A percentile compares a stretch with the other conserved stretches of the same genome.
These are phyloP conservation scores for Uria lomvia DNA, from an alignment of 2,113 vertebrate species.

Conservation along the genomic window DNA sequence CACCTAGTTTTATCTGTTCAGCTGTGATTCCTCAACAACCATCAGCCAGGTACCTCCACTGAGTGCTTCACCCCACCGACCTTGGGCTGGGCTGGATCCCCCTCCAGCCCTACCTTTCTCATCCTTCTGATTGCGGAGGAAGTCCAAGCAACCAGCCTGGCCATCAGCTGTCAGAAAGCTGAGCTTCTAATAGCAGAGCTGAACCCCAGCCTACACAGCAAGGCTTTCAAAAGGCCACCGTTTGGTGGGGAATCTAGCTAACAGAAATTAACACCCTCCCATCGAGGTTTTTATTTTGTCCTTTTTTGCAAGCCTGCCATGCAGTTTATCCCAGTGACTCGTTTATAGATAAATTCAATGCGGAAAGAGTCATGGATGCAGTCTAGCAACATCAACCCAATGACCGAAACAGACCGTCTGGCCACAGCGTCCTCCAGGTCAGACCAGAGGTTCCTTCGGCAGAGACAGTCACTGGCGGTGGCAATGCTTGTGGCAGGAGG, in stretches of 20 bases:
- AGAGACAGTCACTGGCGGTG: neutral
- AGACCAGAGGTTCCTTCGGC: neutral
- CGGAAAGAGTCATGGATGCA: neutral
- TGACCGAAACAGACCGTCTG: neutral
- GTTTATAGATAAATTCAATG: neutral
- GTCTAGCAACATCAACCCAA: neutral
- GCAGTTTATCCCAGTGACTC: neutral
- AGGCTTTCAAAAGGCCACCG: neutral
- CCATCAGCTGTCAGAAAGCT: neutral
- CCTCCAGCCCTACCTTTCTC: neutral
- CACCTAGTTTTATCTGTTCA: neutral
- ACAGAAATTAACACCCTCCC: neutral
- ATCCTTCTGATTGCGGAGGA: neutral
- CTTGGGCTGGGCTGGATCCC: neutral
- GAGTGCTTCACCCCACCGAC: neutral
- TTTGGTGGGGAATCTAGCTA: no score
- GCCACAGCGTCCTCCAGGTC: neutral
- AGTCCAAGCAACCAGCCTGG: neutral
- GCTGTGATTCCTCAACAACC: neutral
- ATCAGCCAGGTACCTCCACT: neutral
- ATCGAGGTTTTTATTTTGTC: neutral
- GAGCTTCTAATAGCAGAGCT: neutral
- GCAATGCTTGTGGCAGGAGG: neutral
- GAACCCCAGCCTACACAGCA: neutral
- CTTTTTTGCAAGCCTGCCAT: neutral